Base-by-base conservation (phyloP, 2,113 vertebrate species). In the Rhipidura dahli region DNA sequence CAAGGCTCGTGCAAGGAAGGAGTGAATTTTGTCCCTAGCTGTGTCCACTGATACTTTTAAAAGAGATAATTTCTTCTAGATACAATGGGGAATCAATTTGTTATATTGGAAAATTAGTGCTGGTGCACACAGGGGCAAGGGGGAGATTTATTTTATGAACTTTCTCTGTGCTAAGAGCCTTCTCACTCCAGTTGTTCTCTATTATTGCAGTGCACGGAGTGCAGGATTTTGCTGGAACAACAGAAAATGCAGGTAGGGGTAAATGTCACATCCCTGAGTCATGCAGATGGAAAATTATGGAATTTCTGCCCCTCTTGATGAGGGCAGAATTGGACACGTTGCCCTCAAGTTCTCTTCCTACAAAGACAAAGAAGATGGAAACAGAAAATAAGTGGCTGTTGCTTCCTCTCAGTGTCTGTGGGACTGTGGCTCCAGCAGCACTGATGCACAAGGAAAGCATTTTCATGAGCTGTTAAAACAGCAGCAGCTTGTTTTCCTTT, bases 361-460 rank as follows among this genome's bases (percentile, higher is more conserved):
- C 31, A 53, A 88, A 90, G 27, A 22, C 18, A 8, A 13, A 68
- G 47, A 72, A 79, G 60, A 77, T 66, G 64, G 71, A 81, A 90
- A 68, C 9, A 56, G 82, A 83, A 90, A 90, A 76, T 22, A 84
- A 90, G 15, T 44, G 49, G n/a, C 53, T 47, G 51, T 90, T 90
- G 51, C 61, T 85, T 94, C 60, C 50, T 54, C 47, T 86, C 47
- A 13, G 2, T 35, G 85, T 73, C 76, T 93, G 47, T 42, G 63
- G 57, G 78, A 42, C 66, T 40, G 71, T 83, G 72, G 90, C 64
- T 87, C 90, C 92, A 95, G 60, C 75, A 94, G 61, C 40, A 64
- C 61, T 94, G 91, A 95, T 95, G 96, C 89, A 95, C 76, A 96
- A 87, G 89, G 94, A 97, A 97, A 92, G 81, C 87, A 87, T 95